phyloP scores from a whole-genome alignment of 2,888 invertebrate species.

The Noctua fimbriata region DNA sequence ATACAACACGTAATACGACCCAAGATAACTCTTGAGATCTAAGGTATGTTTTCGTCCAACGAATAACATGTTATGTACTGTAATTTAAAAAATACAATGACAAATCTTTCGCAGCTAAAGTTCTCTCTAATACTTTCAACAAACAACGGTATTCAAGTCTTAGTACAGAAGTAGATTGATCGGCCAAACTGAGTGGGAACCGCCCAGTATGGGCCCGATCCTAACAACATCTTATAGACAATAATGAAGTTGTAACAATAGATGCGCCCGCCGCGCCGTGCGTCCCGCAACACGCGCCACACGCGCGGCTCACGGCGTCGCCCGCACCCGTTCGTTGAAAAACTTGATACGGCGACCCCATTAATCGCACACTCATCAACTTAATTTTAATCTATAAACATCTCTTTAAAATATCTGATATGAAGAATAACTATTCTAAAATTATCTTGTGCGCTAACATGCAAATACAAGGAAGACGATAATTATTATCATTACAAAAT shows the following conservation, averaged over 20 bases:
- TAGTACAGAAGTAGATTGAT: constrained; percentile 78
- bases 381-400: constrained; percentile 76
- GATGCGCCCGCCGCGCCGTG: constrained; percentile 52
- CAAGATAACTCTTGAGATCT: constrained; percentile 43
- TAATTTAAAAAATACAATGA: constrained; percentile 69
- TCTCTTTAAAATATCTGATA: constrained; percentile 85
- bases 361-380: constrained; percentile 74
- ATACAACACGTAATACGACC: constrained; percentile 53
- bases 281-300: not conserved
- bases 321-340: constrained; percentile 80
- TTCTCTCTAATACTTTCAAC: constrained; percentile 83
- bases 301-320: constrained; percentile 34
- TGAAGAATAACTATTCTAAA: constrained; percentile 85
- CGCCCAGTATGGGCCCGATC: constrained; percentile 62
- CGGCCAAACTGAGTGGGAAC: constrained; percentile 62
- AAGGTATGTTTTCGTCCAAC: constrained; percentile 54
- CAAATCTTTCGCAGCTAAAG: constrained; percentile 74
- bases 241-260: constrained; percentile 81
- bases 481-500: constrained; percentile 75
- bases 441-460: constrained; percentile 87
- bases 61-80: constrained; percentile 59
- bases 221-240: constrained; percentile 82
- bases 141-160: constrained; percentile 85
- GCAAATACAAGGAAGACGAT: constrained; percentile 87
- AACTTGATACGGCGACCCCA: constrained; percentile 75